Base-by-base conservation (phyloP, 2,113 vertebrate genomes). In the Sylvia atricapilla region DNA sequence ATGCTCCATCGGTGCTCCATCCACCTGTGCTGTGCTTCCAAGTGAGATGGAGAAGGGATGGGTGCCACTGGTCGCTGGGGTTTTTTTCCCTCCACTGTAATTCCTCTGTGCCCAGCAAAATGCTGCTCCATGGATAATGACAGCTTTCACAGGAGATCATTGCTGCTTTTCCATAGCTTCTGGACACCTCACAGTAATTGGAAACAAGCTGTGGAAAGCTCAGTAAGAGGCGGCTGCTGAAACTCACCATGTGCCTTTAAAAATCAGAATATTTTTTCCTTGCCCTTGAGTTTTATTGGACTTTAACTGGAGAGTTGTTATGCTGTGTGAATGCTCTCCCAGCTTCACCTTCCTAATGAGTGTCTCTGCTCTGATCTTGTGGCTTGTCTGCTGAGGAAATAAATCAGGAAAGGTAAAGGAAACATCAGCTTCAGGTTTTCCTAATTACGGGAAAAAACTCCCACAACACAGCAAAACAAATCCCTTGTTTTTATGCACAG, bases 201-300 rank as follows among this genome's bases (percentile, higher is more conserved):
- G 77, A 96, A 95, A 84, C 69, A 72, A 96, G 39, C 31, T 58
- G 37, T 44, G 85, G 90, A 87, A 89, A 85, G 16, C 76, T 89
- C 94, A 43, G 1, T 43, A 68, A 87, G 55, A 13, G 4, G 43
- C 0, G 0, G 23, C 43, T 88, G 79, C 83, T 93, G 59, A 83
- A 92, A 63, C 43, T 90, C 68, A 14, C 52, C 12, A 3, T 30
- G 17, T 39, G 76, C 90, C 80, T 81, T 81, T 90, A 44, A 84
- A 83, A 67, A 89, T 6, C 0, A 0, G 44, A 20, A 1, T 81
- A 31, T 74, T 95, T 92, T 92, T 96, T 68, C 49, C 75, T 87
- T 86, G 50, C 76, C 58, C 35, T 80, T 59, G 24, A 25, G 43
- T 77, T 95, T 95, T 77, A 84, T 63, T 84, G 60, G 55, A 47